Conservation (phyloP, 2,113 vertebrate species). For the Planiliza haematocheilus region DNA sequence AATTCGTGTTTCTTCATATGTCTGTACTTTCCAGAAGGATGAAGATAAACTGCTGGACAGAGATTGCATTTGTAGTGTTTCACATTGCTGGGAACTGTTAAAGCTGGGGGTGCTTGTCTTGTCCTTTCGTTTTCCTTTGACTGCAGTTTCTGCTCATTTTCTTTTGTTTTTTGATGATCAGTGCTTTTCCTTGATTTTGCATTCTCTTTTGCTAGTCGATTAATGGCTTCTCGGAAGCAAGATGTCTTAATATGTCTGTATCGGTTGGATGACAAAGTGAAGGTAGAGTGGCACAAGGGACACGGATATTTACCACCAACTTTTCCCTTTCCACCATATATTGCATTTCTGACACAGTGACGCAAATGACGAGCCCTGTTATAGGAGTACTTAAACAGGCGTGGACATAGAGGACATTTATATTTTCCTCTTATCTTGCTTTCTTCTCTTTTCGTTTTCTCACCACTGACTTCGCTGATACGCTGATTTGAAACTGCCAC, state of each 20-base stretch:
- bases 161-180: neutral
- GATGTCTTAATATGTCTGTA: conserved; percentile 73
- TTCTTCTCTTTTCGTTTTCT: conserved; percentile 33
- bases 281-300: conserved; percentile 75
- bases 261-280: conserved; percentile 69
- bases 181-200: neutral
- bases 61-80: conserved; percentile 68
- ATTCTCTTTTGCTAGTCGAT: conserved; percentile 44
- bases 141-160: conserved; percentile 18
- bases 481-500: conserved; percentile 12
- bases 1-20: conserved; percentile 81
- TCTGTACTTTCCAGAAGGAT: conserved; percentile 78
- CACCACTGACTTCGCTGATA: conserved; percentile 50
- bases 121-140: conserved; percentile 31
- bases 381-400: conserved; percentile 78
- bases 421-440: conserved; percentile 28
- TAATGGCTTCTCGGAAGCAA: conserved; percentile 72
- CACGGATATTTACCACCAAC: conserved; percentile 70
- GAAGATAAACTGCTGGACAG: conserved; percentile 75
- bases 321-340: conserved; percentile 57
- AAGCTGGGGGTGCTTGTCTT: conserved; percentile 14
- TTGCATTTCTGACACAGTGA: conserved; percentile 70
- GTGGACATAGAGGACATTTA: conserved; percentile 81
- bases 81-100: neutral
- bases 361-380: conserved; percentile 81